Conservation (phyloP, 2,888 invertebrate species). For the Beris chalybata region DNA sequence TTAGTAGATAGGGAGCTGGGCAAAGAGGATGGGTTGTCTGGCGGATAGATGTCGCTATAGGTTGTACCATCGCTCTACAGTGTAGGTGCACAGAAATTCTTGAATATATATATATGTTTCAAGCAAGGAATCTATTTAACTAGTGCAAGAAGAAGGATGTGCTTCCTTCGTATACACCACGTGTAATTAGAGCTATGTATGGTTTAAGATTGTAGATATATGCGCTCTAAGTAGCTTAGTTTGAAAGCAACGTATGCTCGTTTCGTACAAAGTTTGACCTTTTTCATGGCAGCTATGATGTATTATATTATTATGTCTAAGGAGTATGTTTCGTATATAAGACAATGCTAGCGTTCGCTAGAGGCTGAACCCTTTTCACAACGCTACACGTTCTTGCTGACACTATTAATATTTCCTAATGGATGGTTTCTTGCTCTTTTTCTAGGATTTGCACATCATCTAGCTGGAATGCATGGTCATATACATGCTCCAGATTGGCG, state of each 20-base stretch:
- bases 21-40: slow-evolving; percentile 18
- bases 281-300: too few species aligned
- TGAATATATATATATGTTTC: slow-evolving; percentile 28
- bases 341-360: too few species aligned
- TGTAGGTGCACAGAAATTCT: slow-evolving; percentile 27
- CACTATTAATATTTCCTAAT: slow-evolving; percentile 3
- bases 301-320: too few species aligned
- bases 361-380: too few species aligned
- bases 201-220: too few species aligned
- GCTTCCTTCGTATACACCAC: too few species aligned
- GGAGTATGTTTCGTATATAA: too few species aligned
- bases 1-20: slow-evolving; percentile 11
- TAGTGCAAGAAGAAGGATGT: slow-evolving; percentile 37
- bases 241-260: too few species aligned
- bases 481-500: slow-evolving; percentile 68
- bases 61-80: slow-evolving; percentile 23
- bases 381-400: neutral
- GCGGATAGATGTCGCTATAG: neutral
- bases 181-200: too few species aligned
- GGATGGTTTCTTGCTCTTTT: neutral
- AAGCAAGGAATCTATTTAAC: slow-evolving; percentile 33
- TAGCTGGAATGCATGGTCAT: slow-evolving; percentile 69
- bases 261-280: too few species aligned
- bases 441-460: slow-evolving; percentile 74
- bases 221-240: too few species aligned